These are phyloP conservation scores for Zaprionus africanus DNA, from an alignment of 1,140 invertebrate species.

Conservation along the genomic window DNA sequence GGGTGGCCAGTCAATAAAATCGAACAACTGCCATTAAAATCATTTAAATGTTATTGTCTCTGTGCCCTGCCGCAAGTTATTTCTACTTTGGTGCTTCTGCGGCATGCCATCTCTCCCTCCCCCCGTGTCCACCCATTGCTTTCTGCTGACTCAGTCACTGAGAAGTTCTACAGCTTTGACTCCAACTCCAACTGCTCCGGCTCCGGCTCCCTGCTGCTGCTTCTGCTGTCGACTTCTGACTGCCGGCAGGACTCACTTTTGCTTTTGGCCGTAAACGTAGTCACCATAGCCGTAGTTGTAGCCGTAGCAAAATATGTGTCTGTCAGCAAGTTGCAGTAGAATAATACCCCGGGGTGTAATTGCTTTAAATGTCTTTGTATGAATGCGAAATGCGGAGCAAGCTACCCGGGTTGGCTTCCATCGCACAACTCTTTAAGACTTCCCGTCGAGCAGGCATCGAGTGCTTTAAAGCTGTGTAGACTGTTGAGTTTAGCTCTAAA, in stretches of 20 bases:
- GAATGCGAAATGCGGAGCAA: constrained; percentile 62
- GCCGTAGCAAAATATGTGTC: constrained; percentile 59
- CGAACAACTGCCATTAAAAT: constrained; percentile 83
- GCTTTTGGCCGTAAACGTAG: constrained; percentile 44
- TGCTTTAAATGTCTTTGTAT: constrained; percentile 82
- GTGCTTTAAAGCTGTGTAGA: not conserved
- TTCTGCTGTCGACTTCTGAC: not conserved
- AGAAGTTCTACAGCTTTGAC: constrained; percentile 2
- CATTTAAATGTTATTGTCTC: constrained; percentile 83
- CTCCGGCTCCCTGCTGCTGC: not conserved
- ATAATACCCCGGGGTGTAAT: constrained; percentile 79
- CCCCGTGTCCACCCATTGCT: not conserved
- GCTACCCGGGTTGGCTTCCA: constrained; percentile 20
- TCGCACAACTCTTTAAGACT: constrained; percentile 59
- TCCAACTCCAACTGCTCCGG: not conserved
- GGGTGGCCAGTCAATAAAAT: constrained; percentile 74
- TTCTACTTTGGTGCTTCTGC: constrained; percentile 76
- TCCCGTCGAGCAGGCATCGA: not conserved
- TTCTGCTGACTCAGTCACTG: constrained; percentile 69
- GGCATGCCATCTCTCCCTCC: constrained; percentile 50
- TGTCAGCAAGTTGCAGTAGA: constrained; percentile 79
- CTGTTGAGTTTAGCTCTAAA: constrained; percentile 4
- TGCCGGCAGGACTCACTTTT: constrained; percentile 63
- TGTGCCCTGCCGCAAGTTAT: constrained; percentile 63
- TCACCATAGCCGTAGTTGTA: constrained; percentile 24